A percentile compares a stretch with the other conserved stretches of the same genome.
Conservation (phyloP, 2,888 invertebrate species). For the Trilocha varians region DNA sequence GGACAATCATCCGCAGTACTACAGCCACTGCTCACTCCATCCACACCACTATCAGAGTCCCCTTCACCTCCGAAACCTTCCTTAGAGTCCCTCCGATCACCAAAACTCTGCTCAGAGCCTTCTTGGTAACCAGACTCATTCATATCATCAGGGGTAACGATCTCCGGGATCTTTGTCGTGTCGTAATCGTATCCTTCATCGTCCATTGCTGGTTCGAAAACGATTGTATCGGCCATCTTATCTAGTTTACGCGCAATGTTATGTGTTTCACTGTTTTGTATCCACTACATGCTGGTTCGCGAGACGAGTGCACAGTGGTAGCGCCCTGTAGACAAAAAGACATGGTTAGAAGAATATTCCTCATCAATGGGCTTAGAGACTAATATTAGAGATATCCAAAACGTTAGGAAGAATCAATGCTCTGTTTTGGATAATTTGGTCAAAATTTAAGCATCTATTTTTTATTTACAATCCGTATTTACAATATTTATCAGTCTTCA, state of each 20-base stretch:
- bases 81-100: constrained; percentile 59
- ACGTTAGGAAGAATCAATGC: no score
- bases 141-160: constrained; percentile 62
- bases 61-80: constrained; percentile 61
- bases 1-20: constrained; percentile 73
- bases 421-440: no score
- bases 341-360: not conserved
- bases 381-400: not conserved
- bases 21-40: constrained; percentile 73
- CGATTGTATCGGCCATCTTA: constrained; percentile 52
- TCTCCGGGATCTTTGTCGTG: constrained; percentile 57
- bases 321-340: constrained; percentile 47
- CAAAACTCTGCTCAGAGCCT: constrained; percentile 60
- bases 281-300: constrained; percentile 61
- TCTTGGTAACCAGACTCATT: constrained; percentile 65
- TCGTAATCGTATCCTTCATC: constrained; percentile 59
- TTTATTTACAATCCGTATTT: no score
- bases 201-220: constrained; percentile 37
- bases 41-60: constrained; percentile 71
- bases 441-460: no score
- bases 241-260: constrained; percentile 10
- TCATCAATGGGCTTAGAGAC: not conserved
- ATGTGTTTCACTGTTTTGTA: constrained; percentile 12
- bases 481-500: no score
- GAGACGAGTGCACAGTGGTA: constrained; percentile 36